These are phyloP conservation scores for Pluvianellus socialis DNA, from an alignment of 2,113 vertebrate species.

Conservation along the genomic window DNA sequence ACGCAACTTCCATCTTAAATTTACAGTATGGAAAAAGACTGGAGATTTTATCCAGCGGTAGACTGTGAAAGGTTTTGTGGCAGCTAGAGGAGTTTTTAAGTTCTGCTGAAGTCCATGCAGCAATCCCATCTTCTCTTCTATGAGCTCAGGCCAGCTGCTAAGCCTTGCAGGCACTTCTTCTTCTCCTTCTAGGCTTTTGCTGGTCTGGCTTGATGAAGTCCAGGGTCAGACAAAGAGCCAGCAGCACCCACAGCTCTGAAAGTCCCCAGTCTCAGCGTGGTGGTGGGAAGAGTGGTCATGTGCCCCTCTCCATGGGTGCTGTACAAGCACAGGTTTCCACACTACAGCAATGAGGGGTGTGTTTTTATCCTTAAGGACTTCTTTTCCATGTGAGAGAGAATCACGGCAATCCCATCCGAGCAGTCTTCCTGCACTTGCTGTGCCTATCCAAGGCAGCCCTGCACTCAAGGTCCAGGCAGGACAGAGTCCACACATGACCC, in stretches of 20 bases:
- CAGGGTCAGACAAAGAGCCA: background rate
- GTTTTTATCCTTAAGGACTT: background rate
- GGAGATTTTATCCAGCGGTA: background rate
- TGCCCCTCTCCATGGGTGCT: accelerated
- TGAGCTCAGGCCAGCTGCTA: background rate
- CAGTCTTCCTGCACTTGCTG: background rate
- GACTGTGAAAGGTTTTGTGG: background rate
- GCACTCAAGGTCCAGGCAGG: background rate
- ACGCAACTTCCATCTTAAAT: background rate
- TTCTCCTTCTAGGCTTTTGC: background rate
- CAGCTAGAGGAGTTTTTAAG: background rate
- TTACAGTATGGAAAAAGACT: background rate
- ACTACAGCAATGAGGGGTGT: background rate
- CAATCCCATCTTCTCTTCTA: background rate
- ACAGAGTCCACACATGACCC: accelerated
- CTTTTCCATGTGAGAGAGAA: background rate
- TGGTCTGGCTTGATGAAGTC: background rate
- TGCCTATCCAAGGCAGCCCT: background rate
- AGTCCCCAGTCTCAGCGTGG: background rate
- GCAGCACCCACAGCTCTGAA: background rate
- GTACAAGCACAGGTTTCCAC: background rate
- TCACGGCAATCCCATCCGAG: accelerated
- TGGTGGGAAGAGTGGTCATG: background rate
- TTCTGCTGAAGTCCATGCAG: background rate
- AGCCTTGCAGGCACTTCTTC: background rate